Evolutionary conservation across 2,888 invertebrate genomes (phyloP).

Genomic region (Drosophila nr. medialis): DNA sequence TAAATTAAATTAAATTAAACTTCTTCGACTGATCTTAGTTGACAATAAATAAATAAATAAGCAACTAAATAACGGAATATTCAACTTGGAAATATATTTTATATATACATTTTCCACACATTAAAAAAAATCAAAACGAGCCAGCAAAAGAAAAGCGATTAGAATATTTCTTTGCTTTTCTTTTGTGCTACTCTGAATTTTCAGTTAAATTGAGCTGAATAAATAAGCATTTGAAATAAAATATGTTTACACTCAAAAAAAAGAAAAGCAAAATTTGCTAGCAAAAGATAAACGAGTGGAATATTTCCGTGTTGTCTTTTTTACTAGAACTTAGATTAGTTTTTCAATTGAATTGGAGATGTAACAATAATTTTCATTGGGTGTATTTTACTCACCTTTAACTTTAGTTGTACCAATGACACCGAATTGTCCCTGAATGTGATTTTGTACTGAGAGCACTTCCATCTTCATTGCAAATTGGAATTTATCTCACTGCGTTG

Average conservation of each 20-base stretch:
- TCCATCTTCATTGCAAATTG: slow-evolving; percentile 88
- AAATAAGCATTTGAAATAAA: no score
- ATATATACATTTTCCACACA: neutral
- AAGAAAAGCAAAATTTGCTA: neutral
- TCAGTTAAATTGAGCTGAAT: no score
- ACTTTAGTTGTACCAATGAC: slow-evolving; percentile 86
- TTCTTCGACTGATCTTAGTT: no score
- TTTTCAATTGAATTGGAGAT: neutral
- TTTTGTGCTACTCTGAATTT: no score
- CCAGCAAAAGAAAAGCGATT: no score
- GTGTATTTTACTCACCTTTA: slow-evolving; percentile 87
- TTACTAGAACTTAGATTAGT: neutral
- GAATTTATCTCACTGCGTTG: slow-evolving; percentile 48
- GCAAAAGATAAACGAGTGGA: neutral
- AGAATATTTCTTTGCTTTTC: no score
- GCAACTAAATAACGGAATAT: neutral
- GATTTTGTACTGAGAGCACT: slow-evolving; percentile 91
- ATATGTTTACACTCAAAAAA: neutral
- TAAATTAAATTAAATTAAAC: no score
- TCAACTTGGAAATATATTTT: neutral
- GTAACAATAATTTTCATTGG: neutral
- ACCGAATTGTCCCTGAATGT: slow-evolving; percentile 91
- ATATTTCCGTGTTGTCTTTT: neutral
- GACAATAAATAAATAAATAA: no score
- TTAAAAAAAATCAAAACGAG: no score